Conservation (phyloP, 2,113 vertebrate genomes). For the Rhineura floridana region DNA sequence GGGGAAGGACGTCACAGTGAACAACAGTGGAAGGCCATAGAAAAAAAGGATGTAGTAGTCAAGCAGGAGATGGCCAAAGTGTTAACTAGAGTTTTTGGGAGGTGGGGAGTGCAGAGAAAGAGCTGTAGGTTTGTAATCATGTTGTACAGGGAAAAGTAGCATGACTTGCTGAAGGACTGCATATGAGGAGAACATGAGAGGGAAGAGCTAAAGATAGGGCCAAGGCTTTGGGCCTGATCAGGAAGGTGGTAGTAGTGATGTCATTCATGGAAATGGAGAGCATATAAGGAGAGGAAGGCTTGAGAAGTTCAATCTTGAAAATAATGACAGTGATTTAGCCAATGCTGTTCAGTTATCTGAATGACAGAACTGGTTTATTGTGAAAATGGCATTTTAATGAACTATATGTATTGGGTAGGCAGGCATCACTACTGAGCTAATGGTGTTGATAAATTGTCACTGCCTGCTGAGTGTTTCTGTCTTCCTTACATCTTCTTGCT, state of each 20-base stretch:
- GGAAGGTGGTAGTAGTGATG: not conserved
- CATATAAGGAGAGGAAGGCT: not conserved
- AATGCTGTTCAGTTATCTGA: not conserved
- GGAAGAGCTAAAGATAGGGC: not conserved
- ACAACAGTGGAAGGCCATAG: not conserved
- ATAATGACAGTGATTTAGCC: not conserved
- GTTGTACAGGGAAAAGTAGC: not conserved
- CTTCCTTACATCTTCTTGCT: not conserved
- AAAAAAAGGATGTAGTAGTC: not conserved
- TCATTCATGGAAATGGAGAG: not conserved
- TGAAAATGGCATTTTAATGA: not conserved
- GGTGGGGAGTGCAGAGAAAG: not conserved
- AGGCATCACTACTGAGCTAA: not conserved
- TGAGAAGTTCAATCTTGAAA: not conserved
- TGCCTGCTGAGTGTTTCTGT: not conserved
- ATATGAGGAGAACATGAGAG: not conserved
- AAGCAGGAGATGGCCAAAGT: not conserved
- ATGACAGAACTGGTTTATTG: not conserved
- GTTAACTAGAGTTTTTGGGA: not conserved
- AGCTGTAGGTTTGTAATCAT: not conserved
- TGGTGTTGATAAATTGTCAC: not conserved
- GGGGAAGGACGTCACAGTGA: too few relatives aligned
- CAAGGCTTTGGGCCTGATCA: not conserved
- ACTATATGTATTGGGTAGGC: not conserved
- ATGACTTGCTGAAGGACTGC: not conserved